Evolutionary conservation across 2,797 vertebrate genomes (phyloP), one percentile per base, ranked within the genome.

Genomic region (Phrynocephalus forsythii): DNA sequence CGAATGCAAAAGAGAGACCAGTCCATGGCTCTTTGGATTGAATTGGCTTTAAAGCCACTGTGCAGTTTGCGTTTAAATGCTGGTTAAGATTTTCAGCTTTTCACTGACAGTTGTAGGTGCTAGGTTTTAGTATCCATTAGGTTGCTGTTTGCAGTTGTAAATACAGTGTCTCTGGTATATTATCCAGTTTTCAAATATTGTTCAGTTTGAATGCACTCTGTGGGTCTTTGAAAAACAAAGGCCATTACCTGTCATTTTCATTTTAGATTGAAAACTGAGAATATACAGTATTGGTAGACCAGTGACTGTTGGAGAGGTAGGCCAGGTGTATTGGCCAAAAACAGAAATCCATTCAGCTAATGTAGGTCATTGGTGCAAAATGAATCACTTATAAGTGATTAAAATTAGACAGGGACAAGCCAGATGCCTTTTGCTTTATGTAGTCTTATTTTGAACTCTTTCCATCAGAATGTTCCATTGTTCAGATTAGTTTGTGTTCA

Each of bases 151-250:
- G 44, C 66, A 52, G 24, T 69, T 60, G 66, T 30, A 60, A 16
- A 75, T 71, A 78, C 22, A 30, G n/a, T n/a, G 44, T 24, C 71
- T 52, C 60, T 75, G 24, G 44, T 6, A 73, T 86, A 86, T 81
- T 81, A 81, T 84, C 80, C 44, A 75, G 56, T 80, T 81, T 85
- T 75, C 60, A 15, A 68, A 18, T n/a, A 22, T 9, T n/a, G 11
- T n/a, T 79, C 48, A 11, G 20, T 75, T 78, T 60, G 66, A 18
- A 24, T 24, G 18, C 16, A 18, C 22, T 72, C n/a, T 10, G 15
- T 66, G 76, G 69, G 30, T 26, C 26, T 48, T 7, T 15, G 56
- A 38, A 48, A 84, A 77, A 16, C 15, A 24, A 79, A 79, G 30
- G 30, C 22, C 4, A 10, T 76, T 67, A 76, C n/a, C 33, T 44